These are phyloP conservation scores for Okamejei kenojei DNA, from an alignment of 2,797 vertebrate genomes.

Conservation along the genomic window DNA sequence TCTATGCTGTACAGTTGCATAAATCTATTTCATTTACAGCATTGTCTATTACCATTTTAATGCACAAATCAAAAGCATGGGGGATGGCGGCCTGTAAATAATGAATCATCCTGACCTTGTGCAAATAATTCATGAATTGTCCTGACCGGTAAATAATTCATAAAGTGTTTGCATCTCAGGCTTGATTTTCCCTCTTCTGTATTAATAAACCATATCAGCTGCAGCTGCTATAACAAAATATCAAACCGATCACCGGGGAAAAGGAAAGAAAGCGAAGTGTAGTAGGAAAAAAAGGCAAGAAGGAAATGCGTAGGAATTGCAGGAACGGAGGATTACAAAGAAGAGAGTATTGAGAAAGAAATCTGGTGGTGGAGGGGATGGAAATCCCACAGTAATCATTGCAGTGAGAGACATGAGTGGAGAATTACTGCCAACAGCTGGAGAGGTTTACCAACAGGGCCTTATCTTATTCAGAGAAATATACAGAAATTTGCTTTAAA, in stretches of 20 bases:
- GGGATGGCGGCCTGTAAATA: neutral
- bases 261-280: neutral
- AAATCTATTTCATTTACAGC: neutral
- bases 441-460: neutral
- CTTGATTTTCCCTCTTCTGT: neutral
- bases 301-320: neutral
- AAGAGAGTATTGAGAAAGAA: neutral
- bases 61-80: neutral
- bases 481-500: neutral
- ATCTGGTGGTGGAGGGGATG: too few relatives aligned
- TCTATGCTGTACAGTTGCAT: neutral
- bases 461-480: neutral
- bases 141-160: constrained; percentile 30
- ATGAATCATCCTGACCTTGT: neutral
- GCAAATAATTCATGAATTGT: constrained; percentile 19
- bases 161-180: neutral
- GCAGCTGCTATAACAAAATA: neutral
- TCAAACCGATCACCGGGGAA: neutral
- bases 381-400: neutral
- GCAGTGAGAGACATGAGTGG: neutral
- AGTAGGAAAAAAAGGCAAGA: neutral
- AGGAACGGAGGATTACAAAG: neutral
- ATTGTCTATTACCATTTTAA: neutral
- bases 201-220: neutral
- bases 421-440: neutral